These are phyloP conservation scores for Nyctalus aviator DNA, from an alignment of 2,797 vertebrate genomes.

Conservation along the genomic window DNA sequence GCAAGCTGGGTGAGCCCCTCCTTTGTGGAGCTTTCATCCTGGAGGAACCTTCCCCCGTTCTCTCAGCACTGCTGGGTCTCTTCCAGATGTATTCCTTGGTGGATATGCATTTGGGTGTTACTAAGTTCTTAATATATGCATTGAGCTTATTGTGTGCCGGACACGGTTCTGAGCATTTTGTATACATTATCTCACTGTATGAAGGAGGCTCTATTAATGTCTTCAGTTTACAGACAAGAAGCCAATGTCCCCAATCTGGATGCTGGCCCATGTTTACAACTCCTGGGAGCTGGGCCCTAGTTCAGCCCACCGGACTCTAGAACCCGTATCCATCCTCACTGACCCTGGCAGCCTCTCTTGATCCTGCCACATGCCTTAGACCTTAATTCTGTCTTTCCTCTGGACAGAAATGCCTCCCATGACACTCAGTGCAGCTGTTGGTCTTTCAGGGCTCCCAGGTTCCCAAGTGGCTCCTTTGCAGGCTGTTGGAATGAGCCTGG, in stretches of 20 bases:
- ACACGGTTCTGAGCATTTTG: background rate
- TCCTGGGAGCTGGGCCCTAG: background rate
- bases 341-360: background rate
- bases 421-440: background rate
- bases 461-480: background rate
- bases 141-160: background rate
- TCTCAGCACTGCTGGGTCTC: background rate
- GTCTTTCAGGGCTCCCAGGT: background rate
- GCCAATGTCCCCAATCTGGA: background rate
- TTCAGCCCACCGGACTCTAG: background rate
- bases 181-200: background rate
- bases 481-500: background rate
- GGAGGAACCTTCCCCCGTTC: background rate
- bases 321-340: no score
- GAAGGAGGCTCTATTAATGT: background rate
- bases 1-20: background rate
- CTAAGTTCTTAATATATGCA: constrained; percentile 1
- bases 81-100: background rate
- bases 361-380: background rate
- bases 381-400: background rate
- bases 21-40: background rate
- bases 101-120: background rate
- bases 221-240: background rate
- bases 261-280: background rate
- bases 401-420: rapidly evolving